phyloP scores from a whole-genome alignment of 1,140 invertebrate species.

The Apis mellifera region DNA sequence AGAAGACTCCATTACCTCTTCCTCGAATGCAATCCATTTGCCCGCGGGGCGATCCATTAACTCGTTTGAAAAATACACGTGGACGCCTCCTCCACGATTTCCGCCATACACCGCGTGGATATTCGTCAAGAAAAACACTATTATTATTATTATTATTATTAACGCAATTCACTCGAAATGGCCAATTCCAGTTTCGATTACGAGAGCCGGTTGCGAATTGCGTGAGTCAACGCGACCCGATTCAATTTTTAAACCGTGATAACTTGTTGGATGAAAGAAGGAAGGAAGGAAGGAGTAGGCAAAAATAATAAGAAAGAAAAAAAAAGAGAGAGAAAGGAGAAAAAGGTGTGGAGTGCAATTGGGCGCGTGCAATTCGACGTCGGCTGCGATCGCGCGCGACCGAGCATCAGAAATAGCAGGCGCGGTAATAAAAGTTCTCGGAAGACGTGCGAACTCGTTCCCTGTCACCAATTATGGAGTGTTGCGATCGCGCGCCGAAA shows the following conservation, averaged over 20 bases:
- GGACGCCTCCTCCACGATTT: too few species aligned
- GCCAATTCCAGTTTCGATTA: not conserved
- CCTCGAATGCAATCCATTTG: too few species aligned
- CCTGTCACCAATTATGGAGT: constrained; percentile 49
- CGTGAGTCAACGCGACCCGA: constrained; percentile 44
- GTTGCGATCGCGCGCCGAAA: constrained; percentile 24
- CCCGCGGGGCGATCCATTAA: too few species aligned
- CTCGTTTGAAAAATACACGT: too few species aligned
- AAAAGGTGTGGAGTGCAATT: constrained; percentile 2
- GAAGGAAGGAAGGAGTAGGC: not conserved
- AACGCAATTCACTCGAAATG: too few species aligned
- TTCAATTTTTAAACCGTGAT: constrained; percentile 58
- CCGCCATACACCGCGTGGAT: too few species aligned
- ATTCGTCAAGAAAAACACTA: too few species aligned
- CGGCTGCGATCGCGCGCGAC: constrained; percentile 1
- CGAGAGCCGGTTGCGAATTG: not conserved
- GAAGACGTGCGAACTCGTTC: constrained; percentile 21
- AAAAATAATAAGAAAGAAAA: not conserved
- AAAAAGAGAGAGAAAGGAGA: too few species aligned
- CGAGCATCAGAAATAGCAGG: constrained; percentile 45
- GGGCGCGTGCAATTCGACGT: constrained; percentile 21
- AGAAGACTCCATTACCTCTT: not conserved
- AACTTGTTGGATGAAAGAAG: not conserved
- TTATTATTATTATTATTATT: too few species aligned
- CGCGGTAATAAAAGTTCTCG: constrained; percentile 45